phyloP scores from a whole-genome alignment of 92 coral and sea anemone genomes.

The Zoanthus solanderi region DNA sequence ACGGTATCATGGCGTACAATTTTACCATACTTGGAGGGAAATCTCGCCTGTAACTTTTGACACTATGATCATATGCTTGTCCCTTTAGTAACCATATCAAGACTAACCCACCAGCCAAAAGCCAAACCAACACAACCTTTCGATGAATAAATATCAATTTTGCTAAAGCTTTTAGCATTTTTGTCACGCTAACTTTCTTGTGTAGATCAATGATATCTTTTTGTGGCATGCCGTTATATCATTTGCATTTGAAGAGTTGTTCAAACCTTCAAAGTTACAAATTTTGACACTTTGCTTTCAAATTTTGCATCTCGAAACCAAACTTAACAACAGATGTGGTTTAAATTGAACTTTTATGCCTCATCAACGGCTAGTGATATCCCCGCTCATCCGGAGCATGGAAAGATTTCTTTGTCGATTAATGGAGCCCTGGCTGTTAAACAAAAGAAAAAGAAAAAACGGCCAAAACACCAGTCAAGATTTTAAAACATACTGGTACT shows the following conservation, averaged over 20 bases:
- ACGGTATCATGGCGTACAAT: not conserved
- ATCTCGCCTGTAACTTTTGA: not conserved
- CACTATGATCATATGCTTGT: not conserved
- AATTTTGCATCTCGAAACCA: not conserved
- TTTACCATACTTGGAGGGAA: not conserved
- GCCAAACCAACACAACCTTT: constrained; percentile 9
- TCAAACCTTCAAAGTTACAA: not conserved
- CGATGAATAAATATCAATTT: constrained; percentile 20
- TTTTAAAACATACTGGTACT: not conserved
- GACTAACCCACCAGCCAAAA: not conserved
- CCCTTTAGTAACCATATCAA: constrained; percentile 17
- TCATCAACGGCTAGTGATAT: not conserved
- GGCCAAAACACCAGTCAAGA: not conserved
- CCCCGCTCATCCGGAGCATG: not conserved
- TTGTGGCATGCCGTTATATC: not conserved
- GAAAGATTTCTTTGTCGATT: not conserved
- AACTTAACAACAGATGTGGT: not conserved
- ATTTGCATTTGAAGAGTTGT: not conserved
- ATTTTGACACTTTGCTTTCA: not conserved
- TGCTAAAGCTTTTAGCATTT: not conserved
- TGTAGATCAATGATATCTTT: not conserved
- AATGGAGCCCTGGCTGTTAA: not conserved
- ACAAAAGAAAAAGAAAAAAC: not conserved
- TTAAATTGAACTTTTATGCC: not conserved
- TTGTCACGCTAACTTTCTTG: not conserved